Evolutionary conservation across 1,140 invertebrate species (phyloP), one percentile per base, ranked within the genome.

Genomic region (Aphidius gifuensis): DNA sequence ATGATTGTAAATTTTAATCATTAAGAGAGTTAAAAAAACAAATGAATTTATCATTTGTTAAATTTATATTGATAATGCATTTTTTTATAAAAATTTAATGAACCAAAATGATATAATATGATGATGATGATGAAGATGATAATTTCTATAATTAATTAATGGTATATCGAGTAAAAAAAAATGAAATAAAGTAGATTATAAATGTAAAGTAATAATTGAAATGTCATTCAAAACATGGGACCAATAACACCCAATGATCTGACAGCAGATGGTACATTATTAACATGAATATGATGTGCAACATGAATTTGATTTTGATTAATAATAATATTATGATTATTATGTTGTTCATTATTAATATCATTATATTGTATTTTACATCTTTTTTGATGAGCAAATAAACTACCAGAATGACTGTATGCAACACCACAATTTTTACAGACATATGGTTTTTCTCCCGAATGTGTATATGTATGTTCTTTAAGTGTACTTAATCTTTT

Each of bases 401-500:
- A 66, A 63, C 80, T 80, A 2, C 78, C 79, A 50, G 79, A 81
- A 62, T 83, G 79, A 55, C 79, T 82, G 60, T 81, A 82, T 16
- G 79, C 80, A n/a, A 78, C 79, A 1, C 83, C 83, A 68, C 84
- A 85, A 4, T 83, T 80, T 50, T 83, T 83, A 68, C 84, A 85
- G 7, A 83, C 76, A 61, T 84, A 84, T 5, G 83, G 83, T 62
- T 83, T 84, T 69, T 84, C 83, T 6, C 83, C 83, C 3, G 83
- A 83, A 65, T 85, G 83, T 5, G 83, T 85, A 38, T 83, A 78
- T 60, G 83, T 84, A 65, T 85, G 84, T 60, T 84, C 83, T 68
- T 74, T 81, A 72, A 73, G 75, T 43, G 88, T 87, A 51, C 83
- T 84, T 3, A 82, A 81, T 55, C 86, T 80, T 46, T 86, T 86